Percentiles rank a stretch among this genome's conserved stretches.
Conservation (phyloP, 2,888 invertebrate genomes). For the Napeogenes inachia region DNA sequence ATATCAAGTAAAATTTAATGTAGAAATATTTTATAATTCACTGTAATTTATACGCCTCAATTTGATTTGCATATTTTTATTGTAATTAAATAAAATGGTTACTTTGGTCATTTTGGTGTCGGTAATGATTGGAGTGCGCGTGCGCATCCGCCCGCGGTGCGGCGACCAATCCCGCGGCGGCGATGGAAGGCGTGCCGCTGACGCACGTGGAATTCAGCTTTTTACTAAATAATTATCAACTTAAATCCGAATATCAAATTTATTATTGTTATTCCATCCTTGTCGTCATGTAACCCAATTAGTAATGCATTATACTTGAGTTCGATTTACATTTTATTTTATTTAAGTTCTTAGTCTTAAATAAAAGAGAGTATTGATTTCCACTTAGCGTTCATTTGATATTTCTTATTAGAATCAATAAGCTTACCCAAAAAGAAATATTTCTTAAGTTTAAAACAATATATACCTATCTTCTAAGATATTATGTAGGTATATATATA, state of each 20-base stretch:
- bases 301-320: slow-evolving; percentile 1
- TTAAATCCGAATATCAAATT: slow-evolving; percentile 53
- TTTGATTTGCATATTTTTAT: slow-evolving; percentile 10
- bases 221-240: slow-evolving; percentile 54
- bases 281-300: slow-evolving; percentile 40
- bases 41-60: slow-evolving; percentile 8
- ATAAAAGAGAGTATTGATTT: no score
- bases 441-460: no score
- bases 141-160: slow-evolving; percentile 42
- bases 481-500: no score
- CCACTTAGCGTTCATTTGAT: no score
- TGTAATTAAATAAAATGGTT: slow-evolving; percentile 11
- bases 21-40: slow-evolving; percentile 6
- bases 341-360: no score
- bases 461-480: no score
- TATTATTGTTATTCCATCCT: slow-evolving; percentile 52
- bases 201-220: slow-evolving; percentile 41
- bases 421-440: no score
- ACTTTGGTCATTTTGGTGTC: slow-evolving; percentile 9
- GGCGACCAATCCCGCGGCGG: slow-evolving; percentile 45
- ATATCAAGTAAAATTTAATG: neutral
- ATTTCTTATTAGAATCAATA: no score
- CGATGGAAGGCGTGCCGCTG: slow-evolving; percentile 43
- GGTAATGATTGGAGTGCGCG: slow-evolving; percentile 40
- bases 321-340: no score